Base-by-base conservation (phyloP, 2,888 invertebrate genomes). In the Nysson spinosus region DNA sequence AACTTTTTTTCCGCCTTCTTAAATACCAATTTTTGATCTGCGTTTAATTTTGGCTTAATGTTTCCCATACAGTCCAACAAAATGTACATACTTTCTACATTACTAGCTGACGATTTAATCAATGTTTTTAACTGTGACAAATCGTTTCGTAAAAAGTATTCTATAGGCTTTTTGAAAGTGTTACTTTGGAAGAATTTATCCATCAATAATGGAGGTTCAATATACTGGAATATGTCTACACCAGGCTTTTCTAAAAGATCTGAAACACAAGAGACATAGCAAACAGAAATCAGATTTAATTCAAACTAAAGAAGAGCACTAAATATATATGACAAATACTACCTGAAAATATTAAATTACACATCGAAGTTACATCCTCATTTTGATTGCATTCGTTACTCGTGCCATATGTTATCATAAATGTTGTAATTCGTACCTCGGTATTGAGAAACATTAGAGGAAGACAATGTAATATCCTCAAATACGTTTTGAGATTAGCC, bases 61-160 rank as follows among this genome's bases (percentile, higher is more conserved):
- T 56, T 75, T 4, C 83, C 82, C 7, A 83, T 66, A 35, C 79
- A 80, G 17, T 75, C 75, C 43, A 86, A 49, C 17, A 86, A 43
- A 24, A 71, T 65, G 1, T 61, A 66, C 42, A 60, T 55, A 6
- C 30, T 16, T 43, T 62, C 28, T 2, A 54, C 57, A 16, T 28
- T 30, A 39, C 30, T 1, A 11, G 7, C 11, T 7, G 46, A 52
- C 37, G 20, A 50, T 5, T 63, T 73, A 37, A 78, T 35, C 22
- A 77, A 66, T 19, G 17, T 40, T 40, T 78, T 69, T 44, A 78
- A 72, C 22, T 77, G 74, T 1, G 73, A 65, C 22, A 56, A 39
- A 32, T 68, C 39, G 40, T 74, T 72, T 22, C 56, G 69, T 37
- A 84, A 51, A 14, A 78, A 82, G n/a, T 65, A 35, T 42, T 81